A percentile compares a stretch with the other conserved stretches of the same genome.
These are phyloP conservation scores for Rhamphomyia laevipes DNA, from an alignment of 2,888 invertebrate genomes.

Conservation along the genomic window DNA sequence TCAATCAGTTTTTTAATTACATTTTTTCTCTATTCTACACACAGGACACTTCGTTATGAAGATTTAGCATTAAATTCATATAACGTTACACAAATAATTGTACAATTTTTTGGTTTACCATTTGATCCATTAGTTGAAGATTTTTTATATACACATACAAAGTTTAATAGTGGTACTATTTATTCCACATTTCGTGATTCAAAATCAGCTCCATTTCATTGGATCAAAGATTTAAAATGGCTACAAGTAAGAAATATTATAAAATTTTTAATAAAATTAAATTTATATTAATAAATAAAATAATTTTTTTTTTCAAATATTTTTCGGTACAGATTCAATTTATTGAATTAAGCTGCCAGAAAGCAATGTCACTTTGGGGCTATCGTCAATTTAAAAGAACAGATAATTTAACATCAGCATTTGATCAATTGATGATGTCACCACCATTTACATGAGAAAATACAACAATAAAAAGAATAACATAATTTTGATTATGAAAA, in stretches of 20 bases:
- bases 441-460: conserved; percentile 36
- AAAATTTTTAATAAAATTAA: not conserved
- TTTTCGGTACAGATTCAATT: conserved; percentile 25
- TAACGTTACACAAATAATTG: conserved; percentile 52
- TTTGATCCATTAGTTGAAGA: conserved; percentile 55
- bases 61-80: conserved; percentile 69
- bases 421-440: conserved; percentile 46
- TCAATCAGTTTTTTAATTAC: not conserved
- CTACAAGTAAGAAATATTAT: conserved; percentile 45
- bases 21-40: conserved; percentile 1
- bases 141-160: conserved; percentile 73
- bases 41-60: conserved; percentile 74
- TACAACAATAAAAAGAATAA: too few relatives aligned
- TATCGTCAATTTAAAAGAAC: conserved; percentile 53
- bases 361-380: conserved; percentile 77
- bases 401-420: conserved; percentile 44
- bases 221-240: conserved; percentile 63
- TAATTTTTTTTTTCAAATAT: not conserved
- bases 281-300: not conserved
- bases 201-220: conserved; percentile 76
- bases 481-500: too few relatives aligned
- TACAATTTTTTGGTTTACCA: conserved; percentile 63
- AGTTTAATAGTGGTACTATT: conserved; percentile 64
- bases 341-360: conserved; percentile 53
- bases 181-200: conserved; percentile 79